These are phyloP conservation scores for Troides aeacus DNA, from an alignment of 2,888 invertebrate species.

Conservation along the genomic window DNA sequence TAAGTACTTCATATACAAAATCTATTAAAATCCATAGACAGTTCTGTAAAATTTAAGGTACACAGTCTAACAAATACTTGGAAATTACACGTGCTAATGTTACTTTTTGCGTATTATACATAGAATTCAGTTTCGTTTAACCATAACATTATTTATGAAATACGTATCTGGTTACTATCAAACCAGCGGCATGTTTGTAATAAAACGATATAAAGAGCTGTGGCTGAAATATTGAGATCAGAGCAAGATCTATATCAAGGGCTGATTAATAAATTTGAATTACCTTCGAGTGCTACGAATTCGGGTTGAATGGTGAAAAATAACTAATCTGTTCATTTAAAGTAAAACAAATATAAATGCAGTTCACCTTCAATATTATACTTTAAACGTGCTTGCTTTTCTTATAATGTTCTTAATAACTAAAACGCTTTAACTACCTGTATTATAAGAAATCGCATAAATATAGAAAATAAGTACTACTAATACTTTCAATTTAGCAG, in stretches of 20 bases:
- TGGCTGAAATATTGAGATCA: conserved; percentile 36
- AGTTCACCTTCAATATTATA: not conserved
- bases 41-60: not conserved
- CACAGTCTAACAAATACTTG: conserved; percentile 5
- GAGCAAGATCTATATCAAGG: conserved; percentile 30
- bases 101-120: conserved; percentile 3
- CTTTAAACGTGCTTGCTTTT: too few relatives aligned
- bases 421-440: too few relatives aligned
- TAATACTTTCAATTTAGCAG: too few relatives aligned
- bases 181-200: conserved; percentile 53
- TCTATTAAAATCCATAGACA: not conserved
- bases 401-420: too few relatives aligned
- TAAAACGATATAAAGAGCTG: conserved; percentile 52
- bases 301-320: not conserved
- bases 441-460: too few relatives aligned
- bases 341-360: not conserved
- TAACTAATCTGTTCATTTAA: not conserved
- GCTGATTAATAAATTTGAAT: conserved; percentile 7
- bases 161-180: conserved; percentile 65
- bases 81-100: not conserved
- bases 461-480: too few relatives aligned
- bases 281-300: not conserved
- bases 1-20: not conserved
- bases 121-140: conserved; percentile 35
- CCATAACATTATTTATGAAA: conserved; percentile 66